These are phyloP conservation scores for Antennarius striatus DNA, from an alignment of 2,113 vertebrate genomes.

Conservation along the genomic window DNA sequence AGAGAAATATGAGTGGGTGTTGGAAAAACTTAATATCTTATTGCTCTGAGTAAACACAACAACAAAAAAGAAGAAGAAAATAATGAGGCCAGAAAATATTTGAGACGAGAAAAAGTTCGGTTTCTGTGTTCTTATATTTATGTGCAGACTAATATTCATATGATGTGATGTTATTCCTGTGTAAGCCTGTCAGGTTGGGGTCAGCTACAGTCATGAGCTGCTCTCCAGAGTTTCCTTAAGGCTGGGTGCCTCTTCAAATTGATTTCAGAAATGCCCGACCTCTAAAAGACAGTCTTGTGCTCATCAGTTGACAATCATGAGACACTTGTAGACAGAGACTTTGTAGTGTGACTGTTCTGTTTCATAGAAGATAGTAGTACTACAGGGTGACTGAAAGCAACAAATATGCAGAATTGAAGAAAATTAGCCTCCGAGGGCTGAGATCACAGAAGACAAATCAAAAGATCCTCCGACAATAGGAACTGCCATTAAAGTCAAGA, in stretches of 20 bases:
- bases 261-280: constrained; percentile 7
- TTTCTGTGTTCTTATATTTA: constrained; percentile 38
- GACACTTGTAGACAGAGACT: constrained; percentile 16
- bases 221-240: background rate
- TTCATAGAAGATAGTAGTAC: constrained; percentile 1
- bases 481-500: too few relatives aligned
- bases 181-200: constrained; percentile 33
- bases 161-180: background rate
- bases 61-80: constrained; percentile 55
- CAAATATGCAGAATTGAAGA: background rate
- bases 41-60: constrained; percentile 51
- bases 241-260: constrained; percentile 8
- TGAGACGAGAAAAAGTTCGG: constrained; percentile 26
- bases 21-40: constrained; percentile 50
- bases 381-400: constrained; percentile 24
- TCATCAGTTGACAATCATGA: constrained; percentile 36
- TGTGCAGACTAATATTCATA: constrained; percentile 1
- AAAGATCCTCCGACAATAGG: too few relatives aligned
- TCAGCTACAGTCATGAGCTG: background rate
- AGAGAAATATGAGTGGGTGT: constrained; percentile 34
- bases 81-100: constrained; percentile 55
- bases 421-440: background rate
- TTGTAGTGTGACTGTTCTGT: constrained; percentile 11
- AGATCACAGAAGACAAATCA: too few relatives aligned
- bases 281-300: constrained; percentile 17